Evolutionary conservation across 1,140 invertebrate genomes (phyloP).

Genomic region (Frieseomelitta varia): DNA sequence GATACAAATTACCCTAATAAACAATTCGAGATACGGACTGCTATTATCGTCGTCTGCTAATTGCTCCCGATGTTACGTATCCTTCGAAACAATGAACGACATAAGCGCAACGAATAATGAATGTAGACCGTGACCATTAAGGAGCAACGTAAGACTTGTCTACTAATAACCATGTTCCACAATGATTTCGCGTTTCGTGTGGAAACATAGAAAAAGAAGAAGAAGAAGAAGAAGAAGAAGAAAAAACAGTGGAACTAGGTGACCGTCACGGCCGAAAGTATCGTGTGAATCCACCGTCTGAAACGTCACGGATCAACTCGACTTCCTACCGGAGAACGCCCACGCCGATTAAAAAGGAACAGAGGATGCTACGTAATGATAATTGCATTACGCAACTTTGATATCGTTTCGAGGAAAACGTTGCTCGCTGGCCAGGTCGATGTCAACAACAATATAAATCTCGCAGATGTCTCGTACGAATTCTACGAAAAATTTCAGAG

Average conservation of each 20-base stretch:
- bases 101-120: constrained; percentile 11
- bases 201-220: neutral
- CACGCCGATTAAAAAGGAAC: constrained; percentile 55
- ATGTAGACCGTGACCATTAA: constrained; percentile 6
- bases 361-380: constrained; percentile 58
- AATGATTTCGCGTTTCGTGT: neutral
- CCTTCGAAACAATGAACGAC: constrained; percentile 16
- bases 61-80: constrained; percentile 21
- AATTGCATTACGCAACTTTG: constrained; percentile 65
- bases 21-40: constrained; percentile 8
- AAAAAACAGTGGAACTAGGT: constrained; percentile 1
- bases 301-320: constrained; percentile 40
- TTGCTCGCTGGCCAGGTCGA: neutral
- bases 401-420: constrained; percentile 48
- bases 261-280: constrained; percentile 57
- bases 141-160: neutral
- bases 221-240: too few relatives aligned
- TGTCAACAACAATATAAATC: too few relatives aligned
- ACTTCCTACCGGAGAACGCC: constrained; percentile 54
- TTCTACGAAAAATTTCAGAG: too few relatives aligned
- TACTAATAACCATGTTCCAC: neutral
- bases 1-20: constrained; percentile 24
- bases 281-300: constrained; percentile 1
- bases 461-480: too few relatives aligned
- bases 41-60: neutral